These are phyloP conservation scores for Atta cephalotes DNA, from an alignment of 1,140 invertebrate species.

Conservation along the genomic window DNA sequence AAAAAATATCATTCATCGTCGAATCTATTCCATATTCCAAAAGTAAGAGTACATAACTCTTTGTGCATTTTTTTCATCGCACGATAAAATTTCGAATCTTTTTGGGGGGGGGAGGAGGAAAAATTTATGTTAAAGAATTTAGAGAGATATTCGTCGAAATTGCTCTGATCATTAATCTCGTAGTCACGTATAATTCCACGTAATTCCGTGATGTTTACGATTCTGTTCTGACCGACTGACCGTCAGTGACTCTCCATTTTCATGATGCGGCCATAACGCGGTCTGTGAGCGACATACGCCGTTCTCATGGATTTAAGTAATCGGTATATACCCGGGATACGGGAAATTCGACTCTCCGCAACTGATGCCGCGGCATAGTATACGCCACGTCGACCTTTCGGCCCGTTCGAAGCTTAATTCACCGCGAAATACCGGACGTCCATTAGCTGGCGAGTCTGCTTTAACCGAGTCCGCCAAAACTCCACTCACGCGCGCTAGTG, in stretches of 20 bases:
- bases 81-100: not conserved
- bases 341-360: slow-evolving; percentile 58
- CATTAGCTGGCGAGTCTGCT: slow-evolving; percentile 79
- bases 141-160: not conserved
- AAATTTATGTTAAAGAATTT: not conserved
- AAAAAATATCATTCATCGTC: not conserved
- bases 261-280: slow-evolving; percentile 48
- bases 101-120: too few relatives aligned
- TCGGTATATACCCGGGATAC: slow-evolving; percentile 37
- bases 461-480: slow-evolving; percentile 70
- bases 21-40: not conserved
- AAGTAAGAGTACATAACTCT: not conserved
- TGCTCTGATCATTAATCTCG: not conserved
- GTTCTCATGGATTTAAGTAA: slow-evolving; percentile 49
- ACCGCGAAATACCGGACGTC: slow-evolving; percentile 80
- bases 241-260: slow-evolving; percentile 56
- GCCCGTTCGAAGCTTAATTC: slow-evolving; percentile 73
- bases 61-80: not conserved
- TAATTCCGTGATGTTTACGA: slow-evolving; percentile 23
- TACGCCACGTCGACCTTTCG: slow-evolving; percentile 42
- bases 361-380: not conserved
- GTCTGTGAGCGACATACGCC: slow-evolving; percentile 31
- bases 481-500: slow-evolving; percentile 42
- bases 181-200: not conserved
- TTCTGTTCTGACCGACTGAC: not conserved